Evolutionary conservation across 2,888 invertebrate species (phyloP).

Genomic region (Chalcosyrphus nemorum): DNA sequence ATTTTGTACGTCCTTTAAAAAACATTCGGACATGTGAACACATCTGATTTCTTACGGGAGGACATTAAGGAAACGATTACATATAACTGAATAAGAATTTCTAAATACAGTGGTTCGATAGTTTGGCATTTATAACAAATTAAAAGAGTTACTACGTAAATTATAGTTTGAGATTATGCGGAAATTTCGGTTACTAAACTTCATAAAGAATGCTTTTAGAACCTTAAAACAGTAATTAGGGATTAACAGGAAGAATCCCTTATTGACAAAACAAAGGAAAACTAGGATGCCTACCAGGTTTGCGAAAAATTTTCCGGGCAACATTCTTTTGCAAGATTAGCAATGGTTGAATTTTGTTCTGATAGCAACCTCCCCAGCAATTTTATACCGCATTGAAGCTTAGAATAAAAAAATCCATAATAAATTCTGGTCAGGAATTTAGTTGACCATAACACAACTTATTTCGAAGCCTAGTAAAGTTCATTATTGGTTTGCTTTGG

Average conservation of each 20-base stretch:
- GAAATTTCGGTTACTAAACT: background rate
- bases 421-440: background rate
- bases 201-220: background rate
- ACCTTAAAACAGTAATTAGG: too few species aligned
- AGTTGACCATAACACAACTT: background rate
- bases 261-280: constrained; percentile 16
- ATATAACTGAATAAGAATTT: too few species aligned
- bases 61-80: too few species aligned
- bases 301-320: background rate
- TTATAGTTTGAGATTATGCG: constrained; percentile 5
- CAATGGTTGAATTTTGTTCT: constrained; percentile 16
- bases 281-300: background rate
- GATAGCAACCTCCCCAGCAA: constrained; percentile 7
- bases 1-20: too few species aligned
- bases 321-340: constrained; percentile 6
- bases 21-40: too few species aligned
- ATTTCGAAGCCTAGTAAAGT: background rate
- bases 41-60: too few species aligned
- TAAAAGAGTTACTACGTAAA: background rate
- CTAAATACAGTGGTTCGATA: too few species aligned
- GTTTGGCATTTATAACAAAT: constrained; percentile 1
- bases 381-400: constrained; percentile 3
- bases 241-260: constrained; percentile 13
- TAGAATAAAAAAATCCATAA: background rate
- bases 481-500: background rate